Base-by-base conservation (phyloP, 2,888 invertebrate genomes). In the Lithophane socia region DNA sequence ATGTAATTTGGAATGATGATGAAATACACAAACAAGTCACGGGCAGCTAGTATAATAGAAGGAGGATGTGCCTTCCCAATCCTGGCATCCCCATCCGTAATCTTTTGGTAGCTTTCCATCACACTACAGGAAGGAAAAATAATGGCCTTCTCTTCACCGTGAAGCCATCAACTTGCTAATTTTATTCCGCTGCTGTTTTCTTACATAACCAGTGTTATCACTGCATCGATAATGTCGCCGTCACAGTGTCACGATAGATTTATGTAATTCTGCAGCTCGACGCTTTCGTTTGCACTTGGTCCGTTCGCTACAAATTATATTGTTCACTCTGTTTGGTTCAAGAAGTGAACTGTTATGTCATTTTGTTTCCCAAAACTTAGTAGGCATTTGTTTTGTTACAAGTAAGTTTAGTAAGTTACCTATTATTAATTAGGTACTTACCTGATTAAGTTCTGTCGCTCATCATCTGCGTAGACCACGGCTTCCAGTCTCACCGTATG, bases 241-340 rank as follows among this genome's bases (percentile, higher is more conserved):
- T 49, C 84, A 70, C 75, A 63, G 73, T 44, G 70, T 79, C 65
- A 49, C 73, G 71, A 72, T 58, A 77, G 58, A 65, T 66, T 86
- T 88, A 86, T 83, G 73, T 87, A 88, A 88, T 85, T 89, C 91
- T 91, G 89, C 91, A 91, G 90, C 90, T 91, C 89, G 93, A 92
- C 91, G 86, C 93, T 94, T 93, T 93, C 92, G 86, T 90, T 91
- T 86, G 73, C 79, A 87, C 80, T 88, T 77, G 81, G 87, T 88
- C 75, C 80, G 85, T 70, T 80, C 80, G 82, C 84, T 80, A 87
- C 87, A 80, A 84, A 83, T 82, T 76, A 76, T 78, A 80, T 67
- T 85, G 72, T 81, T 84, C 77, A 82, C 73, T 78, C 68, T 37
- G 73, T 76, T 69, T 79, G 82, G 82, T 73, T 18, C 68, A 83